Percentiles rank a stretch among this genome's conserved stretches.
These are phyloP conservation scores for Caenorhabditis remanei DNA, from an alignment of 1,140 invertebrate species.

Conservation along the genomic window DNA sequence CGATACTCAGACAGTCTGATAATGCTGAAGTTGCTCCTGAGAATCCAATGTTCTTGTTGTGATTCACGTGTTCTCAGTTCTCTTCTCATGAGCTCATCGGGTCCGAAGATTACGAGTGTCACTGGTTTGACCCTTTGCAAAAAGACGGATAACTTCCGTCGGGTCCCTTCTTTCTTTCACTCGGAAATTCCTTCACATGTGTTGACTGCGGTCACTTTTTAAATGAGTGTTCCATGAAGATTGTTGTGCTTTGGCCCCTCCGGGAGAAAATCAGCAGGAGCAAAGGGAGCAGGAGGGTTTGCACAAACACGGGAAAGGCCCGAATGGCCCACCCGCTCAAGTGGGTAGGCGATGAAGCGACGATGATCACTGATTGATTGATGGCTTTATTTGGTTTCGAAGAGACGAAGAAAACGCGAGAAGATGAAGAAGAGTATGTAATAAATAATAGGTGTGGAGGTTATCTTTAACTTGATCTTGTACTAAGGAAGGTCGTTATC, in stretches of 20 bases:
- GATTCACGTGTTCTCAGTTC: background rate
- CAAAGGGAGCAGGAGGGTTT: conserved; percentile 9
- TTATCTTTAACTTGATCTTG: background rate
- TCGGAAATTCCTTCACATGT: too few relatives aligned
- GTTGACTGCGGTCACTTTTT: conserved; percentile 22
- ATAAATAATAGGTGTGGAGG: background rate
- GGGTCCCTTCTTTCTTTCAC: background rate
- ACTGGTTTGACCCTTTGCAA: background rate
- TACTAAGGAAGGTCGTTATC: conserved; percentile 44
- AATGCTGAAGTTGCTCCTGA: background rate
- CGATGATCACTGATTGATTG: conserved; percentile 46
- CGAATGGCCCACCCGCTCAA: conserved; percentile 33
- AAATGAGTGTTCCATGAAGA: conserved; percentile 45
- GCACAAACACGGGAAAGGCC: conserved; percentile 15
- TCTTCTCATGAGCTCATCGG: background rate
- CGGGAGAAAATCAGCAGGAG: background rate
- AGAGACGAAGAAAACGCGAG: background rate
- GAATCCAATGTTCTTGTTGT: background rate
- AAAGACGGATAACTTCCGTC: conserved; percentile 18
- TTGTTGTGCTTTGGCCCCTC: conserved; percentile 37
- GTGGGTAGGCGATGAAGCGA: background rate
- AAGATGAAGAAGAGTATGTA: background rate
- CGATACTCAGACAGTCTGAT: background rate
- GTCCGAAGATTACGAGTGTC: conserved; percentile 14
- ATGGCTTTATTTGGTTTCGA: conserved; percentile 25